A percentile compares a stretch with the other conserved stretches of the same genome.
Evolutionary conservation across 1,140 invertebrate genomes (phyloP).

Genomic region (Schlechtendalia chinensis): DNA sequence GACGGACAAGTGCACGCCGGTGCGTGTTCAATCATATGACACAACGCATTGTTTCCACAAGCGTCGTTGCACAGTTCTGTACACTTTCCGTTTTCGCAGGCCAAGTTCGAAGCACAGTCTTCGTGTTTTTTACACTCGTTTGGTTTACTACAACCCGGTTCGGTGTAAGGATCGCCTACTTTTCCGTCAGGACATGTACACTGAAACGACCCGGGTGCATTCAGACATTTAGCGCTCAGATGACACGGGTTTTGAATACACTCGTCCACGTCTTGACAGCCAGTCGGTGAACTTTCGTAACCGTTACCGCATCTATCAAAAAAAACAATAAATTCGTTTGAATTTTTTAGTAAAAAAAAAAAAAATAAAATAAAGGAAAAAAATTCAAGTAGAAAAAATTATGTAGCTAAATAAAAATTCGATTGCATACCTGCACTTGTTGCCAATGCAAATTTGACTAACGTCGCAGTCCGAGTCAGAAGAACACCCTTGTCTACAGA

Average conservation of each 20-base stretch:
- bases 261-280: conserved; percentile 70
- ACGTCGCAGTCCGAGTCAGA: conserved; percentile 75
- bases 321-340: neutral
- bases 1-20: conserved; percentile 61
- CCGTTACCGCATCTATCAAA: conserved; percentile 56
- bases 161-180: conserved; percentile 70
- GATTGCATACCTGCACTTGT: conserved; percentile 67
- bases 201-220: conserved; percentile 69
- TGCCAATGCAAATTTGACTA: conserved; percentile 76
- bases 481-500: conserved; percentile 78
- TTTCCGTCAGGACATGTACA: conserved; percentile 77
- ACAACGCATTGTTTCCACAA: conserved; percentile 73
- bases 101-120: conserved; percentile 69
- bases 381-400: too few species aligned
- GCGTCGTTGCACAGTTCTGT: conserved; percentile 75
- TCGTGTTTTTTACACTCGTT: conserved; percentile 78
- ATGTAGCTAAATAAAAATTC: too few species aligned
- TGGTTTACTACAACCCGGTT: conserved; percentile 68
- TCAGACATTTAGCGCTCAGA: conserved; percentile 69
- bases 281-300: conserved; percentile 55
- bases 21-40: conserved; percentile 66
- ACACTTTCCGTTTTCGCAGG: conserved; percentile 78
- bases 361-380: neutral
- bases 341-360: conserved; percentile 38
- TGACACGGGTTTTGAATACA: conserved; percentile 72